Conservation (phyloP, 2,797 vertebrate species). For the Thalassophryne amazonica region DNA sequence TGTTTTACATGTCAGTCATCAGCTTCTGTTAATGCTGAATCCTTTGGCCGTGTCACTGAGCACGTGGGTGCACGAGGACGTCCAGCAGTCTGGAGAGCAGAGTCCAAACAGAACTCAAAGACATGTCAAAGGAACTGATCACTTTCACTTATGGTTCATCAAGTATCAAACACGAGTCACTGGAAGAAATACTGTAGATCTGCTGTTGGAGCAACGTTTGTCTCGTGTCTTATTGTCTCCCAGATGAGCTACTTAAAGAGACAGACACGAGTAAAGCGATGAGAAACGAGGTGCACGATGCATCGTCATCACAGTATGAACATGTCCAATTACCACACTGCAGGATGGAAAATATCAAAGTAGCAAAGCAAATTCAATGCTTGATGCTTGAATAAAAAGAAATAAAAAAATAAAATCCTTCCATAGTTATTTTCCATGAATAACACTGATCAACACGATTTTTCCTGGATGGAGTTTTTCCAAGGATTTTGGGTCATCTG, state of each 20-base stretch:
- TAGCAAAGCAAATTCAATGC: too few relatives aligned
- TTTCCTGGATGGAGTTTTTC: too few relatives aligned
- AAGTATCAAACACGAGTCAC: slow-evolving; percentile 14
- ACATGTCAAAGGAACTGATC: slow-evolving; percentile 8
- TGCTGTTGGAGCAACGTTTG: background rate
- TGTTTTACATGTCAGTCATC: slow-evolving; percentile 12
- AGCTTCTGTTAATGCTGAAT: slow-evolving; percentile 47
- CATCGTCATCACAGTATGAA: too few relatives aligned
- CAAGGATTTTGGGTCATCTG: too few relatives aligned
- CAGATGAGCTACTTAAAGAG: background rate
- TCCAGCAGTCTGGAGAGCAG: slow-evolving; percentile 28
- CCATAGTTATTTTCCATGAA: too few relatives aligned
- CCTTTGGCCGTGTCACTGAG: slow-evolving; percentile 41
- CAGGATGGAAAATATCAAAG: too few relatives aligned
- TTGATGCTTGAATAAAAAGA: too few relatives aligned
- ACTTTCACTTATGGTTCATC: slow-evolving; percentile 13
- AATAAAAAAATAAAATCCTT: too few relatives aligned
- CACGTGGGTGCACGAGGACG: slow-evolving; percentile 37
- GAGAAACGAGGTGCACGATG: too few relatives aligned
- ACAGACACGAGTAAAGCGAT: background rate
- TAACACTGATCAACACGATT: too few relatives aligned
- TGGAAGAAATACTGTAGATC: background rate
- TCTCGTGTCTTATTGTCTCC: background rate
- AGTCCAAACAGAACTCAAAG: slow-evolving; percentile 40
- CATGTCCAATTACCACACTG: too few relatives aligned